Conservation (phyloP, 2,113 vertebrate genomes). For the Rhizomys pruinosus region DNA sequence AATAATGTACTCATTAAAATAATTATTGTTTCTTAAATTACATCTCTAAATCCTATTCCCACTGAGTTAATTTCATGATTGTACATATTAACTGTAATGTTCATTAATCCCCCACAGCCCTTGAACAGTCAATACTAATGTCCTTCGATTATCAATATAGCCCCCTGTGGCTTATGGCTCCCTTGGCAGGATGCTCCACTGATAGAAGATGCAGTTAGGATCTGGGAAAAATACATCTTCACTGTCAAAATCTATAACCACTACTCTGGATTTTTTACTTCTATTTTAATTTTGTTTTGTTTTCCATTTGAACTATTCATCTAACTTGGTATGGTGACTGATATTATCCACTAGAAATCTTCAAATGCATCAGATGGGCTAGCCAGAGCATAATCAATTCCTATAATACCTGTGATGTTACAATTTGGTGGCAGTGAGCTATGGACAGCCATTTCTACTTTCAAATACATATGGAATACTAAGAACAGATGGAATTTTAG, state of each 20-base stretch:
- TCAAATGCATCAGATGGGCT: background rate
- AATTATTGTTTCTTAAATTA: background rate
- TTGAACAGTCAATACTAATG: background rate
- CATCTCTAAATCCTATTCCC: background rate
- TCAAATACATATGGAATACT: background rate
- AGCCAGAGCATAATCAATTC: background rate
- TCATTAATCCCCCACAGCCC: too few relatives aligned
- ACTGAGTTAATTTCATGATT: background rate
- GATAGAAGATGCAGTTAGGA: background rate
- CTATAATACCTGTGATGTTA: background rate
- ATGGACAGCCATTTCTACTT: too few relatives aligned
- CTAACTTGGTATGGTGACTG: fast-evolving
- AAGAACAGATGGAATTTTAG: background rate
- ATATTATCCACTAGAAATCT: background rate
- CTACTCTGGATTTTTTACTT: background rate
- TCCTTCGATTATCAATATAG: background rate
- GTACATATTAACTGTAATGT: background rate
- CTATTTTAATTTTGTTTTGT: too few relatives aligned
- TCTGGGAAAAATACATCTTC: background rate
- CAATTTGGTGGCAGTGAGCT: fast-evolving
- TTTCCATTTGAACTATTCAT: background rate
- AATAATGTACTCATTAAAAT: background rate
- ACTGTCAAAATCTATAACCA: background rate
- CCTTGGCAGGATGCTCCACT: too few relatives aligned
- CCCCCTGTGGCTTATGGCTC: fast-evolving